Conservation (phyloP, 2,113 vertebrate species). For the Albula glossodonta region DNA sequence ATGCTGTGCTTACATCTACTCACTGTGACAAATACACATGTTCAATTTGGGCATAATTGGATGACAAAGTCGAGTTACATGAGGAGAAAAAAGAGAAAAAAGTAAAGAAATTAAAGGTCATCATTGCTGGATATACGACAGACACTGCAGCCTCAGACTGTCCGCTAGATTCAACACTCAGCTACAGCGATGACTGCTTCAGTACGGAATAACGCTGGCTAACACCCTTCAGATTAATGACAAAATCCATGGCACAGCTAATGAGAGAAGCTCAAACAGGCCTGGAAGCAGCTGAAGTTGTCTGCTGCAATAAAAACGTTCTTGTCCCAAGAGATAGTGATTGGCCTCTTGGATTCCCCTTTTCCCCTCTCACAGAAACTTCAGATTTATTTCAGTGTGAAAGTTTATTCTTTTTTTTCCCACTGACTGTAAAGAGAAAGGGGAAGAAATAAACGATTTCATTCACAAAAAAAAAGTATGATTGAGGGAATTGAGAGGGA, state of each 20-base stretch:
- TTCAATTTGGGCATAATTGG: neutral
- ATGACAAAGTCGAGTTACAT: neutral
- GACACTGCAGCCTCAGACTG: too few relatives aligned
- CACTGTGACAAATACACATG: neutral
- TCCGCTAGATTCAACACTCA: neutral
- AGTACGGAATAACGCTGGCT: conserved; percentile 35
- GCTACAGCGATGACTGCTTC: conserved; percentile 24
- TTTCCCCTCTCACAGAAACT: neutral
- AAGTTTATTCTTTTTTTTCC: neutral
- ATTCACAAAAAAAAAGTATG: conserved; percentile 39
- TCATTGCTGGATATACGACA: too few relatives aligned
- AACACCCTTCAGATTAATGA: conserved; percentile 54
- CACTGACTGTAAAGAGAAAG: neutral
- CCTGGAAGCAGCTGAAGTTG: conserved; percentile 50
- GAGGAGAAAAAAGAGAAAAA: too few relatives aligned
- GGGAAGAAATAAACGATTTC: conserved; percentile 31
- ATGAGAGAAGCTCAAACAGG: conserved; percentile 52
- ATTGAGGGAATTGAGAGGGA: conserved; percentile 30
- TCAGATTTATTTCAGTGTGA: neutral
- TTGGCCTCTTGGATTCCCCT: neutral
- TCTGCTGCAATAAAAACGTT: conserved; percentile 37
- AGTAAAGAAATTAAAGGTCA: too few relatives aligned
- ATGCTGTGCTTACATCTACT: neutral
- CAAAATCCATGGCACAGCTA: conserved; percentile 49
- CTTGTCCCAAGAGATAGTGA: neutral